Evolutionary conservation across 1,140 invertebrate genomes (phyloP).

Genomic region (Cecropterus lyciades): DNA sequence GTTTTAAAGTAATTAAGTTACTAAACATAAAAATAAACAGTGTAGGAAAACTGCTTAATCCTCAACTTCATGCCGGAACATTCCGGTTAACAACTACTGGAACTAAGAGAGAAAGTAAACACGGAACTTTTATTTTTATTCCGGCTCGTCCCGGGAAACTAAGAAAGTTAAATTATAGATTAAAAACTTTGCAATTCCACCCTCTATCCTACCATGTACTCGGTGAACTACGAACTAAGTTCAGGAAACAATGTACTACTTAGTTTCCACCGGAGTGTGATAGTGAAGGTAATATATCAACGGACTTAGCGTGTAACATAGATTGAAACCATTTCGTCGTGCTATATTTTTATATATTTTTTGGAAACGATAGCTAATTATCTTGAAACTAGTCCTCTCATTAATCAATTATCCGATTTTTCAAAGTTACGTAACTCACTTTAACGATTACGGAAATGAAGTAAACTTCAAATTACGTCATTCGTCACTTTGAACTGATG

Average conservation of each 20-base stretch:
- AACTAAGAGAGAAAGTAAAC: conserved; percentile 8
- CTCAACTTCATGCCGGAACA: conserved; percentile 2
- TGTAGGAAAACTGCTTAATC: neutral
- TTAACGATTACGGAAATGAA: too few species aligned
- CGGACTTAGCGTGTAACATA: too few species aligned
- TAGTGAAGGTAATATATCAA: neutral
- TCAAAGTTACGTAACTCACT: too few species aligned
- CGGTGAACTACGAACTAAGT: conserved; percentile 26
- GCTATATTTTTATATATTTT: too few species aligned
- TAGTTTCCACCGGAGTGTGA: conserved; percentile 44
- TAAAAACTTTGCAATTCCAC: conserved; percentile 9
- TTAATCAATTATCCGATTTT: too few species aligned
- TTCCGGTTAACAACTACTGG: neutral
- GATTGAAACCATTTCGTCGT: too few species aligned
- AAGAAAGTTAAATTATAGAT: conserved; percentile 27
- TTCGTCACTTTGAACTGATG: too few species aligned
- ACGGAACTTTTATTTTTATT: conserved; percentile 26
- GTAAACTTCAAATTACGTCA: too few species aligned
- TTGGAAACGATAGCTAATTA: too few species aligned
- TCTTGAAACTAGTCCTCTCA: too few species aligned
- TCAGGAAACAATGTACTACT: conserved; percentile 55
- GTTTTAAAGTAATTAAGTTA: too few species aligned
- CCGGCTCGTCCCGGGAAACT: conserved; percentile 7
- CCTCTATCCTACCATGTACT: neutral
- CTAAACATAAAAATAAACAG: neutral